These are phyloP conservation scores for Pristionchus japonicus DNA, from an alignment of 2,888 invertebrate genomes.

Conservation along the genomic window DNA sequence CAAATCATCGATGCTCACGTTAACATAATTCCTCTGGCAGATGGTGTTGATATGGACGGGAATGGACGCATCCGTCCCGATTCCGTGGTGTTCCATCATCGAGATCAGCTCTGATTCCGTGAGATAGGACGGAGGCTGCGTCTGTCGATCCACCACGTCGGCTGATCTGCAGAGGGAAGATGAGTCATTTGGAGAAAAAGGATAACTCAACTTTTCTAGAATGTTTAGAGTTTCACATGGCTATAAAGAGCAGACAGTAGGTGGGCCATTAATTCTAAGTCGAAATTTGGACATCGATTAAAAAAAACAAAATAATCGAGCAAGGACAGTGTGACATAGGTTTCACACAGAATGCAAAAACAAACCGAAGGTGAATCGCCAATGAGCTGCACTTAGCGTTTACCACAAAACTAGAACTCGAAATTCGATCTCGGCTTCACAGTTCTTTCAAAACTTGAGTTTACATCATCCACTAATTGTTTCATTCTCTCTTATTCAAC, in stretches of 20 bases:
- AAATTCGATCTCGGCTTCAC: not conserved
- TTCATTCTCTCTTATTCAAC: not conserved
- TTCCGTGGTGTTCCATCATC: slow-evolving; percentile 98
- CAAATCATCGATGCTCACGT: slow-evolving; percentile 77
- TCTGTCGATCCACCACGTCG: slow-evolving; percentile 84
- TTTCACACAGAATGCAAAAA: too few species aligned
- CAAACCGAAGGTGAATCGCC: too few species aligned
- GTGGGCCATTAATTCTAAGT: too few species aligned
- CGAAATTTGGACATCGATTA: too few species aligned
- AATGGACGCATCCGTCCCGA: slow-evolving; percentile 98
- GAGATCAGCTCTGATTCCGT: slow-evolving; percentile 97
- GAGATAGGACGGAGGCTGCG: slow-evolving; percentile 94
- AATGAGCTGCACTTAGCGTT: too few species aligned
- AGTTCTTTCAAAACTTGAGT: not conserved
- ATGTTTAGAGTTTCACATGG: too few species aligned
- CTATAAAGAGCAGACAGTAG: too few species aligned
- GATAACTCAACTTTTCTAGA: too few species aligned
- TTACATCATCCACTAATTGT: not conserved
- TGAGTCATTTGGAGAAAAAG: too few species aligned
- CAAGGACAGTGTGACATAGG: too few species aligned
- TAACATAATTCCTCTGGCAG: slow-evolving; percentile 95
- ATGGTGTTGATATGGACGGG: slow-evolving; percentile 99
- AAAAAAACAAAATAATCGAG: too few species aligned
- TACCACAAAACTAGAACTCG: too few species aligned
- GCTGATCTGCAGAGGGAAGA: slow-evolving; percentile 81